Conservation (phyloP, 1,140 invertebrate species). For the Psilanteris sp. region DNA sequence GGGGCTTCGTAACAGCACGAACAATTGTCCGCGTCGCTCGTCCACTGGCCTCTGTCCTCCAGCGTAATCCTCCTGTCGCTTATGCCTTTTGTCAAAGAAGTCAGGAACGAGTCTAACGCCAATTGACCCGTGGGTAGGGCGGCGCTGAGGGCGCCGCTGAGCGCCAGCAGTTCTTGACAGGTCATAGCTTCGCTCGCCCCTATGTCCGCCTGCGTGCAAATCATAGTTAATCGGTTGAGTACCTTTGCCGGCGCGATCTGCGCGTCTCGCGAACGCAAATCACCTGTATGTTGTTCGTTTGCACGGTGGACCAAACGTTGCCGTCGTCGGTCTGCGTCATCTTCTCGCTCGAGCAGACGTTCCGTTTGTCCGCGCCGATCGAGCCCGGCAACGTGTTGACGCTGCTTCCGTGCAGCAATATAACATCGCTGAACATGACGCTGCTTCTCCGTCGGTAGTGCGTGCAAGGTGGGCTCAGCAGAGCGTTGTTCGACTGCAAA, state of each 20-base stretch:
- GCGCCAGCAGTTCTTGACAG: slow-evolving; percentile 93
- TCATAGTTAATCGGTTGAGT: no score
- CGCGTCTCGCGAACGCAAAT: no score
- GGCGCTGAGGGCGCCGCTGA: slow-evolving; percentile 93
- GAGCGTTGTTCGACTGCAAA: slow-evolving; percentile 76
- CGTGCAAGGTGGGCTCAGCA: slow-evolving; percentile 84
- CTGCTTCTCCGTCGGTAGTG: slow-evolving; percentile 85
- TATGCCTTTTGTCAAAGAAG: slow-evolving; percentile 86
- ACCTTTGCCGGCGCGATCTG: no score
- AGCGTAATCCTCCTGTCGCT: slow-evolving; percentile 69
- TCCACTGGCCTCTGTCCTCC: slow-evolving; percentile 71
- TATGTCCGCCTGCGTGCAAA: slow-evolving; percentile 80
- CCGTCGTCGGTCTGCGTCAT: slow-evolving; percentile 91
- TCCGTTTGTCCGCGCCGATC: slow-evolving; percentile 79
- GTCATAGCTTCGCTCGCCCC: slow-evolving; percentile 86
- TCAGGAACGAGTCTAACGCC: slow-evolving; percentile 89
- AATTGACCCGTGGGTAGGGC: slow-evolving; percentile 93
- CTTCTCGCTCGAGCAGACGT: slow-evolving; percentile 91
- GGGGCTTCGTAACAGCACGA: slow-evolving; percentile 87
- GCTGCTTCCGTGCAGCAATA: slow-evolving; percentile 85
- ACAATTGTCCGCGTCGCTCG: slow-evolving; percentile 82
- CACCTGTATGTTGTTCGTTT: slow-evolving; percentile 74
- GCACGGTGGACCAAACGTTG: slow-evolving; percentile 82
- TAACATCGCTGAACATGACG: slow-evolving; percentile 93
- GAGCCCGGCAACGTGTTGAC: slow-evolving; percentile 74